Percentiles rank a stretch among this genome's conserved stretches.
Conservation (phyloP, 2,797 vertebrate genomes). For the Molossus molossus region DNA sequence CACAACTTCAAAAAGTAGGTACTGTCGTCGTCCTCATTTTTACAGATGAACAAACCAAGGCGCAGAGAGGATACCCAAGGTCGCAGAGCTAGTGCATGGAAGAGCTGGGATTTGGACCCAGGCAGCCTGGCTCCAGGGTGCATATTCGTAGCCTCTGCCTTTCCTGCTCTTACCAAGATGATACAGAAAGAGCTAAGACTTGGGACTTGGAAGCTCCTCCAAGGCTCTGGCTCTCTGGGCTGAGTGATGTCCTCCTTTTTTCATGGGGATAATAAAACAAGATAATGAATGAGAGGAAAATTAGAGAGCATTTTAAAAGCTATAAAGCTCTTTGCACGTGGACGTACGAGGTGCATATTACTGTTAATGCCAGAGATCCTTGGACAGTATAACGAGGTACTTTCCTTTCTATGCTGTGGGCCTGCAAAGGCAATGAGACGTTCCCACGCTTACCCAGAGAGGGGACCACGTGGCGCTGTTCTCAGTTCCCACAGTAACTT, state of each 20-base stretch:
- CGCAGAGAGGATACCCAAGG: too few relatives aligned
- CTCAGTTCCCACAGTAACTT: neutral
- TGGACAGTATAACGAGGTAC: neutral
- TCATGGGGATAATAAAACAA: slow-evolving; percentile 7
- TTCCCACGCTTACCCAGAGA: neutral
- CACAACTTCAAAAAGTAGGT: neutral
- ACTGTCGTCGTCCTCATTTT: neutral
- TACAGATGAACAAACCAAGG: too few relatives aligned
- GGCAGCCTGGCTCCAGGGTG: neutral
- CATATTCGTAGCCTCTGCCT: neutral
- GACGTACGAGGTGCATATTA: neutral
- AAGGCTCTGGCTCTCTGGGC: neutral
- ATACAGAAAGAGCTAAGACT: neutral
- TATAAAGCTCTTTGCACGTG: neutral
- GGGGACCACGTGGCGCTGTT: neutral
- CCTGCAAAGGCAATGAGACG: neutral
- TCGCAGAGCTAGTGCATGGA: too few relatives aligned
- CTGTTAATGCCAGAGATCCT: neutral
- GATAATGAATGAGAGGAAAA: slow-evolving; percentile 24
- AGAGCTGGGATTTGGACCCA: too few relatives aligned
- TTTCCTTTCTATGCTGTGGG: neutral
- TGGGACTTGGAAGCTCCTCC: neutral
- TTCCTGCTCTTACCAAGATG: neutral
- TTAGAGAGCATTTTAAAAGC: slow-evolving; percentile 37
- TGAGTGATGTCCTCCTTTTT: neutral